A percentile compares a stretch with the other conserved stretches of the same genome.
phyloP scores from a whole-genome alignment of 2,888 invertebrate genomes.

The Globia sparganii region DNA sequence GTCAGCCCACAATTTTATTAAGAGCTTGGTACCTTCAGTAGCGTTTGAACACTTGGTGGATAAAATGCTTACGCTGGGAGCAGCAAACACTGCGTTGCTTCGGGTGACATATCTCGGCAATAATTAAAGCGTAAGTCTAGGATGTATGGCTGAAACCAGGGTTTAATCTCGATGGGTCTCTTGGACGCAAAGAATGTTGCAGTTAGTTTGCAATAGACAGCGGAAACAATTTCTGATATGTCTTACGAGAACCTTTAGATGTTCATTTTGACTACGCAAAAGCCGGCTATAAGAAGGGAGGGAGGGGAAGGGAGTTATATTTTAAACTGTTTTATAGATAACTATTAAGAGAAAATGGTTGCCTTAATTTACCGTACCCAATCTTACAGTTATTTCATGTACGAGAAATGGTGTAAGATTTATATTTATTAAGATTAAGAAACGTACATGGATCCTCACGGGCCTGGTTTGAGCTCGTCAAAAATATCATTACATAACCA shows the following conservation, averaged over 20 bases:
- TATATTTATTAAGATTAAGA: background rate
- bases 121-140: background rate
- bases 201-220: no score
- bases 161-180: background rate
- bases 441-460: background rate
- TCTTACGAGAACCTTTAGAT: no score
- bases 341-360: background rate
- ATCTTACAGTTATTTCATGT: background rate
- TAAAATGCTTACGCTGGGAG: no score
- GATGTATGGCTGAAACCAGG: background rate
- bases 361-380: background rate
- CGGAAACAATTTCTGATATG: no score
- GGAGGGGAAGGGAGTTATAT: no score
- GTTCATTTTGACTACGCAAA: no score
- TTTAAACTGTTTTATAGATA: background rate
- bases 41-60: background rate
- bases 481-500: slow-evolving; percentile 68
- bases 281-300: no score
- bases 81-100: no score
- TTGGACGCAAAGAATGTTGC: no score
- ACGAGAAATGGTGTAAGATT: background rate
- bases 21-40: background rate
- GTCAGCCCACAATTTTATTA: background rate
- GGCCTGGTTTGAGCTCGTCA: slow-evolving; percentile 28
- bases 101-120: no score